These are phyloP conservation scores for Hippopotamyrus pictus DNA, from an alignment of 2,797 vertebrate species.

Conservation along the genomic window DNA sequence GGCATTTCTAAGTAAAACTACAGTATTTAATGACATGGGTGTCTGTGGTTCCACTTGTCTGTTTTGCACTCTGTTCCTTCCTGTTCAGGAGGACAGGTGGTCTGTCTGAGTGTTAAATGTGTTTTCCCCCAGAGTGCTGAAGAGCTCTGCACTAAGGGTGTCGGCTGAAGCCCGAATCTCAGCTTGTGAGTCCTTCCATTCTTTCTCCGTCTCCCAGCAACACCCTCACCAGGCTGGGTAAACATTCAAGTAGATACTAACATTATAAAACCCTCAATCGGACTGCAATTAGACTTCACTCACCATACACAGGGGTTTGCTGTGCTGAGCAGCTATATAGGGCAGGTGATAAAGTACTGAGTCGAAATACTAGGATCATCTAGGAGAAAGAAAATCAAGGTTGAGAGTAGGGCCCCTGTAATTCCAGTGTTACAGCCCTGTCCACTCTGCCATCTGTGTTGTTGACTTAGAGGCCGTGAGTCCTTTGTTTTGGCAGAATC, in stretches of 20 bases:
- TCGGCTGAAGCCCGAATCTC: slow-evolving; percentile 78
- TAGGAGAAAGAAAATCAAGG: neutral
- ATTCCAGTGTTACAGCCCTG: slow-evolving; percentile 43
- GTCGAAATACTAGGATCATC: slow-evolving; percentile 30
- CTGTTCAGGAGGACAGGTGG: neutral
- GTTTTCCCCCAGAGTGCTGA: slow-evolving; percentile 80
- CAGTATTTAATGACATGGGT: neutral
- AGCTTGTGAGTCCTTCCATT: slow-evolving; percentile 78
- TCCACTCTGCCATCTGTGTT: slow-evolving; percentile 18
- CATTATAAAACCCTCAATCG: neutral
- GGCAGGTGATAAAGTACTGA: slow-evolving; percentile 34
- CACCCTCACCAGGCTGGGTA: slow-evolving; percentile 64
- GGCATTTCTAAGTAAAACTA: slow-evolving; percentile 17
- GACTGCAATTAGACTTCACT: neutral
- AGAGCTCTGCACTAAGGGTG: slow-evolving; percentile 75
- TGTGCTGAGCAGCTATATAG: neutral
- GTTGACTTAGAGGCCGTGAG: slow-evolving; percentile 20
- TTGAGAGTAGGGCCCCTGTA: neutral
- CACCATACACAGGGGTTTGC: neutral
- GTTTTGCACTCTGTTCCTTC: slow-evolving; percentile 7
- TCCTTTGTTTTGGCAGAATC: neutral
- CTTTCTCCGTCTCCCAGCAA: slow-evolving; percentile 64
- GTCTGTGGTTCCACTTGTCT: neutral
- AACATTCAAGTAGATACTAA: slow-evolving; percentile 67
- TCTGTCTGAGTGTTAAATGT: slow-evolving; percentile 75